Evolutionary conservation across 2,113 vertebrate species (phyloP).

Genomic region (Cheilinus undulatus): DNA sequence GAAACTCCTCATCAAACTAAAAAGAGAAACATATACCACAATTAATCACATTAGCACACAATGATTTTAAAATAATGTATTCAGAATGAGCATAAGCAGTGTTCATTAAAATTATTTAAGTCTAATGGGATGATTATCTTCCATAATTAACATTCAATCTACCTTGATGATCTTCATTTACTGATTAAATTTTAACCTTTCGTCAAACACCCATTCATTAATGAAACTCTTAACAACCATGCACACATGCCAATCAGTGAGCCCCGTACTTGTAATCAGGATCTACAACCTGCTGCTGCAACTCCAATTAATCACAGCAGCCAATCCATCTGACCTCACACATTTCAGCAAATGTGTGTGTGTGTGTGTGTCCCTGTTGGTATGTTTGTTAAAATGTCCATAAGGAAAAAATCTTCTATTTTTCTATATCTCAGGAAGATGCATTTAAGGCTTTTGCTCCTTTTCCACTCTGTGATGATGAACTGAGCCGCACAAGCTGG

Average conservation of each 20-base stretch:
- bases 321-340: constrained; percentile 9
- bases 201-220: constrained; percentile 12
- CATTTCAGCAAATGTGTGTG: neutral
- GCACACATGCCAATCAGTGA: constrained; percentile 33
- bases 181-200: constrained; percentile 37
- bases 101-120: neutral
- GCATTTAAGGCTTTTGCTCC: neutral
- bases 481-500: no score
- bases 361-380: neutral
- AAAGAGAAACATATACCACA: constrained; percentile 29
- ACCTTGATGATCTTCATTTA: constrained; percentile 35
- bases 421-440: no score
- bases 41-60: constrained; percentile 27
- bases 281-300: constrained; percentile 20
- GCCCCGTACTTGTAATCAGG: constrained; percentile 30
- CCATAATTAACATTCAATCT: constrained; percentile 20
- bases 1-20: constrained; percentile 95
- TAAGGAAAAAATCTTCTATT: no score
- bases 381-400: neutral
- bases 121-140: constrained; percentile 6
- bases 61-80: neutral
- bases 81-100: neutral
- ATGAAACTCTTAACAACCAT: constrained; percentile 5
- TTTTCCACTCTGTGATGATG: no score
- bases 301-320: constrained; percentile 28